These are phyloP conservation scores for Peromyscus californicus DNA, from an alignment of 2,113 vertebrate species.

Conservation along the genomic window DNA sequence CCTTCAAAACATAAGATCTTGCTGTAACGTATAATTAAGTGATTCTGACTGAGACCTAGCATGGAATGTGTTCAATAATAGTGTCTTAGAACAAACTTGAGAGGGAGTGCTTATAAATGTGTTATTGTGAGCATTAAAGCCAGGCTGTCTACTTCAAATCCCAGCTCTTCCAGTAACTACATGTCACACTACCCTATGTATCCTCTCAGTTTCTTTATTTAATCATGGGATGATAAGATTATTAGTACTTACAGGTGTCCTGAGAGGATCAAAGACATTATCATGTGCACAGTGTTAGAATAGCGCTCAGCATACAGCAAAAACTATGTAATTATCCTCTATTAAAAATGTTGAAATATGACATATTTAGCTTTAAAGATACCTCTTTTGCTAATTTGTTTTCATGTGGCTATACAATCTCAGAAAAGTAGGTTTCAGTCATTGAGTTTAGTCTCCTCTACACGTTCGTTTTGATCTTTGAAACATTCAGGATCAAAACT, in stretches of 20 bases:
- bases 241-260: neutral
- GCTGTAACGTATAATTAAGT: conserved; percentile 54
- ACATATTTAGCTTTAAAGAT: conserved; percentile 8
- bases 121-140: neutral
- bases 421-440: conserved; percentile 59
- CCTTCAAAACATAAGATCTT: neutral
- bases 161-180: neutral
- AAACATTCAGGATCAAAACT: conserved; percentile 64
- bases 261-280: neutral
- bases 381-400: conserved; percentile 13
- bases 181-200: neutral
- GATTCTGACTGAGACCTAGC: conserved; percentile 10
- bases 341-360: conserved; percentile 48
- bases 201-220: neutral
- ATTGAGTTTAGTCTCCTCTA: conserved; percentile 63
- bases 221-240: neutral
- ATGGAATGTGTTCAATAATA: conserved; percentile 12
- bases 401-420: conserved; percentile 2
- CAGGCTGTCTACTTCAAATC: conserved; percentile 8
- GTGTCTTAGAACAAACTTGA: neutral
- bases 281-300: neutral
- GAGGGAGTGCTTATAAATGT: neutral
- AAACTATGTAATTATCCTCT: conserved; percentile 16
- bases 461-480: conserved; percentile 67
- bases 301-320: neutral